Evolutionary conservation across 1,140 invertebrate genomes (phyloP), one percentile per base, ranked within the genome.

Genomic region (Eumaeus atala): DNA sequence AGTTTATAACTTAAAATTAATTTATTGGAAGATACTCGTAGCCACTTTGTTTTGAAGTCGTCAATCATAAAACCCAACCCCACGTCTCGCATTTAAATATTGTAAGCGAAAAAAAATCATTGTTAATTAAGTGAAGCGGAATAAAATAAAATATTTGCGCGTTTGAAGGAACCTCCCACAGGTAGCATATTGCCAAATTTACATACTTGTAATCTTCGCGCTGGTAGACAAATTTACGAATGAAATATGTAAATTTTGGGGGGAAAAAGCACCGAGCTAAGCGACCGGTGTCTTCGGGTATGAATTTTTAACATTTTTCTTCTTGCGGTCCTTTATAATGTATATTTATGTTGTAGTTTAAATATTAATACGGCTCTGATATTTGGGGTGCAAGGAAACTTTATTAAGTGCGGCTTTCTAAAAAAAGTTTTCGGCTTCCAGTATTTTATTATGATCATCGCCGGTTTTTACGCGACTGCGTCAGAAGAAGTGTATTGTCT

Each of bases 181-280:
- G 60, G 70, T 56, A 56, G 59, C 58, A 58, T 64, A 65, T 61
- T 47, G 57, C 51, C 61, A 35, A 69, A 73, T 75, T 76, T 70
- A 61, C 71, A 67, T 76, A 72, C 67, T 78, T 74, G 61, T 75
- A 74, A 78, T 76, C 71, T 67, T 52, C 48, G 56, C 40, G 48
- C 59, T n/a, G 34, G 64, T 48, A 66, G 60, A 70, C 62, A 70
- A 69, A 73, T 67, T 65, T 58, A 61, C 61, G 61, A 64, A 74
- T 67, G 63, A 74, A 72, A 72, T 74, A 78, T 78, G 75, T 70
- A 66, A 78, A 78, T 76, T 66, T 65, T 65, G 67, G 68, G 59
- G 66, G 59, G 66, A 61, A 60, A 68, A 71, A 38, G 40, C 50
- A 18, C 50, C 9, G 16, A 40, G 50, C 58, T 72, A 70, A 75